Evolutionary conservation across 2,113 vertebrate genomes (phyloP).

Genomic region (Gambusia holbrooki): DNA sequence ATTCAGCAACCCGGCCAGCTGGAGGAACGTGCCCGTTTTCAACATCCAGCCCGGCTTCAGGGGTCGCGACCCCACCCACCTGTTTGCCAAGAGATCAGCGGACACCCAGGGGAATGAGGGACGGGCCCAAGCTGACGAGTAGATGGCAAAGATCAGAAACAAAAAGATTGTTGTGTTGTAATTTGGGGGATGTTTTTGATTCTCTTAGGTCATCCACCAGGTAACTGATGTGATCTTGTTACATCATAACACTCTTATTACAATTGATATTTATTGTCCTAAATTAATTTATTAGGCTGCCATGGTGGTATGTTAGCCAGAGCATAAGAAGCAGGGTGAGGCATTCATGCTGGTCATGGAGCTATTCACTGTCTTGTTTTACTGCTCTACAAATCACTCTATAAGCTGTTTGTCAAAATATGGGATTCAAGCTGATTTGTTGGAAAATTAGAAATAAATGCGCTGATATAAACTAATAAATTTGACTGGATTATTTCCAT

Average conservation of each 20-base stretch:
- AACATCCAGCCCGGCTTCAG: slow-evolving; percentile 79
- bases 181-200: background rate
- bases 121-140: slow-evolving; percentile 14
- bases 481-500: slow-evolving; percentile 6
- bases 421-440: background rate
- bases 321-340: background rate
- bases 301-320: slow-evolving; percentile 27
- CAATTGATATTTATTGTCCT: slow-evolving; percentile 71
- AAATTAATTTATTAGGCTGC: slow-evolving; percentile 63
- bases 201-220: background rate
- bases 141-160: background rate
- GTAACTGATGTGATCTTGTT: background rate
- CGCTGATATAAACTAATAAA: background rate
- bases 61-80: slow-evolving; percentile 75
- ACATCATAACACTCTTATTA: background rate
- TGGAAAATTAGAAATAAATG: slow-evolving; percentile 53
- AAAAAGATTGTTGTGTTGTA: background rate
- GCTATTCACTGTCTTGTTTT: slow-evolving; percentile 8
- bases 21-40: slow-evolving; percentile 79
- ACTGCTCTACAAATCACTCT: slow-evolving; percentile 17
- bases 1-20: slow-evolving; percentile 77
- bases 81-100: slow-evolving; percentile 85
- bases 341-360: slow-evolving; percentile 58
- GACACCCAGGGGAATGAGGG: slow-evolving; percentile 65
- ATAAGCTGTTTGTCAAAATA: background rate